Base-by-base conservation (phyloP, 2,113 vertebrate genomes). In the Ahaetulla prasina region DNA sequence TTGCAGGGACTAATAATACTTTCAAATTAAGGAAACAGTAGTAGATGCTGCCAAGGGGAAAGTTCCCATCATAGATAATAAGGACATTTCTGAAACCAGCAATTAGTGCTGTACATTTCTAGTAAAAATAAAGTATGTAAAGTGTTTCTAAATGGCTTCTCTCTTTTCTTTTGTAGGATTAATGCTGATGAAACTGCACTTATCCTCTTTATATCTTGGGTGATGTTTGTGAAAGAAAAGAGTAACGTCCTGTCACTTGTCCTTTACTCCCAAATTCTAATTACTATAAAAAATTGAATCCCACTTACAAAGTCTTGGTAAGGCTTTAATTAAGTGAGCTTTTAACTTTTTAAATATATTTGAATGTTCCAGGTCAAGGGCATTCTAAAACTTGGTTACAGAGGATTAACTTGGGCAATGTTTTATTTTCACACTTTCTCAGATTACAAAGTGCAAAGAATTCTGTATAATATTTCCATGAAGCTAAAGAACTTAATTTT, bases 181-280 rank as follows among this genome's bases (percentile, higher is more conserved):
- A 95, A 94, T 94, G 52, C 22, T 92, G 85, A 91, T 90, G 23
- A 84, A 96, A 95, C 92, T 89, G 88, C 1, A 54, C 94, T 95
- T 95, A 16, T 94, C 23, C 22, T 93, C 53, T 27, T 93, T 43
- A 68, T 80, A 95, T 54, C 39, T 95, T 94, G 90, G 43, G 43
- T 92, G 35, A 68, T 95, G 68, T 95, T 95, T 95, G 94, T 94
- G 90, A 95, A 89, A 57, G 92, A 92, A n/a, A 23, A 84, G 93
- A 27, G 90, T 89, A 80, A 80, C 96, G 94, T 89, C 92, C 91
- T 47, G 93, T 93, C 93, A 95, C 94, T 94, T 96, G 95, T 88
- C 80, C 88, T 93, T 90, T 95, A 94, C 93, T 87, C 92, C 94
- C 84, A 55, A 96, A 96, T 95, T 94, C 93, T 95, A 95, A 95